These are phyloP conservation scores for Dastarcus helophoroides DNA, from an alignment of 2,888 invertebrate species.

Conservation along the genomic window DNA sequence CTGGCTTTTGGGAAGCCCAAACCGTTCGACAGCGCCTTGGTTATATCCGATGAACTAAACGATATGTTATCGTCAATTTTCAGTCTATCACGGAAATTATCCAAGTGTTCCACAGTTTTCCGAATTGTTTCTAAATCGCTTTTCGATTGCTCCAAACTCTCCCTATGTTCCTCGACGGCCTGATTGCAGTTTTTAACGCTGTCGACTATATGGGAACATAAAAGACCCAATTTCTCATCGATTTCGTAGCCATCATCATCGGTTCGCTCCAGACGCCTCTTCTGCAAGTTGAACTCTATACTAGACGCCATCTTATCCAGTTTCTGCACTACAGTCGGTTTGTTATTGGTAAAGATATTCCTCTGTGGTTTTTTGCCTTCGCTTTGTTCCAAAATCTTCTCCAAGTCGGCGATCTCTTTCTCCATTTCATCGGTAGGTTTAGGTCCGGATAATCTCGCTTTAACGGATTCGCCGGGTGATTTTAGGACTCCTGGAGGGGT, in stretches of 20 bases:
- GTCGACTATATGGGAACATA: constrained; percentile 24
- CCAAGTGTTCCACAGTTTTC: constrained; percentile 41
- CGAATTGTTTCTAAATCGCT: constrained; percentile 41
- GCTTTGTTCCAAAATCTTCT: no score
- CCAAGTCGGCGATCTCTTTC: no score
- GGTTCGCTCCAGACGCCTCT: no score
- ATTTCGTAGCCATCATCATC: constrained; percentile 23
- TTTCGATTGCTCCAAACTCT: constrained; percentile 38
- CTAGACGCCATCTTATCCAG: constrained; percentile 4
- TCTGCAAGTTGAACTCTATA: no score
- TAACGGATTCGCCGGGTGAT: constrained; percentile 44
- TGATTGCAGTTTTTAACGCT: constrained; percentile 24
- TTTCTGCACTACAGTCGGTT: constrained; percentile 19
- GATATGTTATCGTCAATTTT: constrained; percentile 16
- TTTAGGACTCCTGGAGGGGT: constrained; percentile 37
- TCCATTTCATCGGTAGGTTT: no score
- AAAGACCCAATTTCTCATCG: constrained; percentile 24
- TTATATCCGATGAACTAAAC: constrained; percentile 20
- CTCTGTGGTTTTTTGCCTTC: no score
- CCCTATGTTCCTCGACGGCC: constrained; percentile 41
- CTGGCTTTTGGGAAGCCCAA: constrained; percentile 10
- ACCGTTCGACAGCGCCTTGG: constrained; percentile 29
- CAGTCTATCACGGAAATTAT: constrained; percentile 41
- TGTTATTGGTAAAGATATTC: no score
- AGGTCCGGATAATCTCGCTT: constrained; percentile 44